Evolutionary conservation across 1,140 invertebrate genomes (phyloP), one percentile per base, ranked within the genome.

Genomic region (Conus betulinus): DNA sequence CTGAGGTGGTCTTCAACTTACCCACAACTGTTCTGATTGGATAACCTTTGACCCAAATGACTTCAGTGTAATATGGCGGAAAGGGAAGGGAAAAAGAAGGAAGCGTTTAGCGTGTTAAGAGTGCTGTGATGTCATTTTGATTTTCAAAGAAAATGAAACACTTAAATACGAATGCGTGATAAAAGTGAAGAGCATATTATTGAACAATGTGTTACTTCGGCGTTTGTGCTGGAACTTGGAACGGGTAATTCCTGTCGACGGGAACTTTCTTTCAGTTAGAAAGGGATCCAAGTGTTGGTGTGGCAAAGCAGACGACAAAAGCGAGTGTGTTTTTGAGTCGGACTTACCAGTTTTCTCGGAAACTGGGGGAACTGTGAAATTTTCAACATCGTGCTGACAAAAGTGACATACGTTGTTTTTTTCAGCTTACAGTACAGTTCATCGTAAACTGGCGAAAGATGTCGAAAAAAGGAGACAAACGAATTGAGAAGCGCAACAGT

Each of bases 401-500:
- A 17, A 17, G 13, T 20, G 67, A 71, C 15, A 71, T 23, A 71
- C 1, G 6, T 13, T 71, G 15, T 71, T 11, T 71, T 23, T 20
- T 71, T n/a, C 67, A 23, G 67, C 8, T 8, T 27, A 52, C 78
- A 25, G 78, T 51, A 51, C 51, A 39, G 51, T 17, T 17, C 27
- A 4, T 60, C 78, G 10, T 27, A 27, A 84, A 84, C 5, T 25
- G 23, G 7, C 0, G 13, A 84, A 27, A 84, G 15, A 60, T 20
- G 89, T 91, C 88, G 90, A 91, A 27, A 88, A 88, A 85, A 91
- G 88, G 63, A 85, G 78, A 89, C 76, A 60, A 87, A 91, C 60
- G 91, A 90, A 86, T 91, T 91, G 86, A 92, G 91, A 90, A 90
- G 52, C 67, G 93, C 81, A 93, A 92, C 85, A 93, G 93, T 82